Conservation (phyloP, 2,888 invertebrate genomes). For the Aelia acuminata region DNA sequence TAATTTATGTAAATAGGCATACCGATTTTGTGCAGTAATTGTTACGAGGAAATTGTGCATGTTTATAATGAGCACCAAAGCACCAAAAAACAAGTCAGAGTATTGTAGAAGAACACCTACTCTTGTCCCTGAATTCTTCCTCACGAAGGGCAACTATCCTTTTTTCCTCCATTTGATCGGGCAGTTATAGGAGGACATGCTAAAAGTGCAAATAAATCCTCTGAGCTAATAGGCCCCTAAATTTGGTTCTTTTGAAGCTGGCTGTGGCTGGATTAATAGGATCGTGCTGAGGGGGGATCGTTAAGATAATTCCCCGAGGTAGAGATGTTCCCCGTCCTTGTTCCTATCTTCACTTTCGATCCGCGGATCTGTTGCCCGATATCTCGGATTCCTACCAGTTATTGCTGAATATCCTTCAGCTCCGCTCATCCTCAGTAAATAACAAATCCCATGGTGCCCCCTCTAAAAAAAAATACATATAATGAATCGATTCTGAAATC, state of each 20-base stretch:
- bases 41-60: background rate
- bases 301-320: conserved; percentile 7
- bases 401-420: background rate
- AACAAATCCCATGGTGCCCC: background rate
- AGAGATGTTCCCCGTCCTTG: conserved; percentile 41
- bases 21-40: background rate
- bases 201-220: conserved; percentile 25
- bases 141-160: background rate
- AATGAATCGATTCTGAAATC: too few species aligned
- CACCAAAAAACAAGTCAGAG: background rate
- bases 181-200: conserved; percentile 16
- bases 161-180: background rate
- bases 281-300: background rate
- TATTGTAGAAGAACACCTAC: background rate
- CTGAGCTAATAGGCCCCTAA: background rate
- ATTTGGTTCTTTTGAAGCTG: background rate
- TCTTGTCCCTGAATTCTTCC: conserved; percentile 7
- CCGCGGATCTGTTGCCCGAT: background rate
- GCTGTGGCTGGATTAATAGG: conserved; percentile 1
- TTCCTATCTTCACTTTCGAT: conserved; percentile 40
- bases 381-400: background rate
- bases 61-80: background rate
- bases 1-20: background rate
- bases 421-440: background rate
- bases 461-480: background rate